Base-by-base conservation (phyloP, 2,888 invertebrate genomes). In the Stramonita haemastoma region DNA sequence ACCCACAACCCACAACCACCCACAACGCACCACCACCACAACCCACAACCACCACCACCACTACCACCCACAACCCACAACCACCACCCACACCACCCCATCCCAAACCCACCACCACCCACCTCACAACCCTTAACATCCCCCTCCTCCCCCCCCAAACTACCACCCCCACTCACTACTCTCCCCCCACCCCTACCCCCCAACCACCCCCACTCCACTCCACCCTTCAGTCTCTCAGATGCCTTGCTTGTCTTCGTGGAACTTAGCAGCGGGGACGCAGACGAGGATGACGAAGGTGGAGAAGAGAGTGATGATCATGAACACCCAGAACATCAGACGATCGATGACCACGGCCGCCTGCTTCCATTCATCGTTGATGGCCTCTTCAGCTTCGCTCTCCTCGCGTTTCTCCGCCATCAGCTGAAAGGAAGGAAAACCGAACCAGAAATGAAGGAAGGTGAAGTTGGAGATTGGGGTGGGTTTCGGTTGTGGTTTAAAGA, bases 291-390 rank as follows among this genome's bases (percentile, higher is more conserved):
- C 89, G 13, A 94, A 83, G 11, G 95, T 93, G 34, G 94, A 93
- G 77, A 93, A 89, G 32, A 94, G 91, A 26, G 95, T 95, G 56
- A 94, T 91, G 19, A 93, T 60, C 87, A 95, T 91, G 91, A 95
- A 95, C 34, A 94, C 89, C 94, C 94, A 94, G 90, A 95, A 95
- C 91, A 95, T 92, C 66, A 95, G 91, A 29, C 95, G 91, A 89
- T 95, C 95, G 11, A 95, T 92, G 26, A 95, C 94, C 32, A 94
- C 91, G 0, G 95, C 95, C 70, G 95, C 94, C 90, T 95, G 94
- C 89, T 95, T 95, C 95, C 95, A 95, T 89, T 95, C 95, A 84
- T 94, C 94, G 77, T 94, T 92, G 29, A 95, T 92, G 29, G 94
- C 94, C 57, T 91, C 91, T 87, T 94, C 94, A 8, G 90, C 90